Conservation (phyloP, 1,140 invertebrate species). For the Euborellia annulipes region DNA sequence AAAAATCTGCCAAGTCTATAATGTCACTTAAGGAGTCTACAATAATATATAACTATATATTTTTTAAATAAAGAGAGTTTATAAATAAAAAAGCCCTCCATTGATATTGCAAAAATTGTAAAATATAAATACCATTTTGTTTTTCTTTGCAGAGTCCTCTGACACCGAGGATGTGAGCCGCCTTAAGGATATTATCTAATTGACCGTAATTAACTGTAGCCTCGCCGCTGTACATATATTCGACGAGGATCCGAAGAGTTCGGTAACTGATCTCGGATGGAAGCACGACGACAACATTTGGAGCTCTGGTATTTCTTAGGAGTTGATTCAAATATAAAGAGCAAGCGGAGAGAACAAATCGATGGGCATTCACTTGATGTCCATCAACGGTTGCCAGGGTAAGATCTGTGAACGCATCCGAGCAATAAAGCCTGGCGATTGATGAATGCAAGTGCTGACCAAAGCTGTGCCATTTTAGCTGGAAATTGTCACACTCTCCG, state of each 20-base stretch:
- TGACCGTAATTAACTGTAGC: conserved; percentile 72
- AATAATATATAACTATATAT: no score
- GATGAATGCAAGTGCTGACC: conserved; percentile 60
- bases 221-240: conserved; percentile 75
- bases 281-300: conserved; percentile 52
- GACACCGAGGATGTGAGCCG: conserved; percentile 60
- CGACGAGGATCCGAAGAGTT: conserved; percentile 61
- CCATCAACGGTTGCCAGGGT: conserved; percentile 65
- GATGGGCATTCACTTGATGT: conserved; percentile 66
- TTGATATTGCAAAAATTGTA: no score
- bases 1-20: no score
- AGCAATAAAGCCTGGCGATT: conserved; percentile 57
- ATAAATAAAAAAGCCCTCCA: no score
- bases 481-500: conserved; percentile 48
- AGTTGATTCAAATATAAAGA: conserved; percentile 40
- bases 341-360: conserved; percentile 71
- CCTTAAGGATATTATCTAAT: conserved; percentile 56
- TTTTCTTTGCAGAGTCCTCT: conserved; percentile 50
- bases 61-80: no score
- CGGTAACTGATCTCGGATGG: conserved; percentile 63
- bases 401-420: conserved; percentile 70
- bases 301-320: conserved; percentile 27
- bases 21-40: no score
- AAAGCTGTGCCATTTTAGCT: conserved; percentile 75
- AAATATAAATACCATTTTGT: conserved; percentile 24